Conservation (phyloP, 2,888 invertebrate genomes). For the Camponotus fellah region DNA sequence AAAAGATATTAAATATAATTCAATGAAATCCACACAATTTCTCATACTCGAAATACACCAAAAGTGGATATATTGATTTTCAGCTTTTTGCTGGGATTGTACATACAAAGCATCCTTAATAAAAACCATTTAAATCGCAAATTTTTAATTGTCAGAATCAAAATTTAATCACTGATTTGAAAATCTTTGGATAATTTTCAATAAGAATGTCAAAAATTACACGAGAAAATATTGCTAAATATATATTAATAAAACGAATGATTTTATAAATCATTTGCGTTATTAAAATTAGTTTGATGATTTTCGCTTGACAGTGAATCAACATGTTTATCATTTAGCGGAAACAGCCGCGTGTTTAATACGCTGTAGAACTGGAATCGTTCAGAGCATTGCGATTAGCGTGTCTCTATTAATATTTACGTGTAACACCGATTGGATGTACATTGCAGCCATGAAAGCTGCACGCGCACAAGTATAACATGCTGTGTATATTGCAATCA, state of each 20-base stretch:
- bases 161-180: background rate
- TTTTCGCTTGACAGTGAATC: background rate
- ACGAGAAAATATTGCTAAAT: background rate
- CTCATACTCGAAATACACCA: no score
- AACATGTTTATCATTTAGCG: constrained; percentile 4
- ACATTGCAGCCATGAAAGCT: constrained; percentile 7
- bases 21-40: no score
- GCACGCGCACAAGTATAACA: background rate
- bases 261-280: background rate
- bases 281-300: background rate
- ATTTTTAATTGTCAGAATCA: background rate
- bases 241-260: background rate
- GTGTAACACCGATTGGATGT: constrained; percentile 17
- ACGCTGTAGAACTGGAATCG: constrained; percentile 24
- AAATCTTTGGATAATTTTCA: background rate
- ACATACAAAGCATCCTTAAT: no score
- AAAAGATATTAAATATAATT: no score
- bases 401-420: constrained; percentile 46
- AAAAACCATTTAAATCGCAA: background rate
- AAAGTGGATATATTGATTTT: no score
- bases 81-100: no score
- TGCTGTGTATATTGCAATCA: constrained; percentile 2
- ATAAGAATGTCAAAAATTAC: background rate
- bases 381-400: constrained; percentile 19
- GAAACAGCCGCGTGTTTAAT: constrained; percentile 31